These are phyloP conservation scores for Leptinotarsa defecta DNA, from an alignment of 1,140 invertebrate species.

Conservation along the genomic window DNA sequence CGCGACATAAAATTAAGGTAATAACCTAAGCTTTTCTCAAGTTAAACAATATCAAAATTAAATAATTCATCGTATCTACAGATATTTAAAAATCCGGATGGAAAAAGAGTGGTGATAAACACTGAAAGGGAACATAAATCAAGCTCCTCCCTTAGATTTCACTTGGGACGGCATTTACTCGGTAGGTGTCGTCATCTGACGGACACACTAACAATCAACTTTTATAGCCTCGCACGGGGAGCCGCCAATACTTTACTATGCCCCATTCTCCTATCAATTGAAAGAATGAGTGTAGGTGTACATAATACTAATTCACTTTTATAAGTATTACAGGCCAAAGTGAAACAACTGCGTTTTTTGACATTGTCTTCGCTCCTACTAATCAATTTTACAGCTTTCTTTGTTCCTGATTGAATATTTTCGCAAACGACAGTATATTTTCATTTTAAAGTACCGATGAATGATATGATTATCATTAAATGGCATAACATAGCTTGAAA, in stretches of 20 bases:
- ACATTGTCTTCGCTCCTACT: too few species aligned
- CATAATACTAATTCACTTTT: background rate
- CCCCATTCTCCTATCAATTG: background rate
- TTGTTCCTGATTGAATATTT: background rate
- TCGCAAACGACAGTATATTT: background rate
- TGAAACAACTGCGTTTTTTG: background rate
- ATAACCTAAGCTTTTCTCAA: too few species aligned
- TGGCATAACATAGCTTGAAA: background rate
- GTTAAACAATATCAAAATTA: too few species aligned
- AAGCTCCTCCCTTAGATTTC: constrained; percentile 21
- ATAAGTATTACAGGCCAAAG: background rate
- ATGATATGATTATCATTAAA: background rate
- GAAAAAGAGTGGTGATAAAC: constrained; percentile 8
- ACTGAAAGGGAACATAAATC: constrained; percentile 9
- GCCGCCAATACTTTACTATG: background rate
- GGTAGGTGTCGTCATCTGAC: constrained; percentile 18
- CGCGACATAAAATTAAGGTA: too few species aligned
- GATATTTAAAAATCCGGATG: too few species aligned
- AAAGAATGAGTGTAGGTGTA: background rate
- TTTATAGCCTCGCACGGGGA: constrained; percentile 16
- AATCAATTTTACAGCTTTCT: too few species aligned
- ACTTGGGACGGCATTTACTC: constrained; percentile 23
- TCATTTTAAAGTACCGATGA: background rate
- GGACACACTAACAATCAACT: background rate
- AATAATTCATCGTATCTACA: too few species aligned